A percentile compares a stretch with the other conserved stretches of the same genome.
phyloP scores from a whole-genome alignment of 2,888 invertebrate genomes.

The Euproctis similis region DNA sequence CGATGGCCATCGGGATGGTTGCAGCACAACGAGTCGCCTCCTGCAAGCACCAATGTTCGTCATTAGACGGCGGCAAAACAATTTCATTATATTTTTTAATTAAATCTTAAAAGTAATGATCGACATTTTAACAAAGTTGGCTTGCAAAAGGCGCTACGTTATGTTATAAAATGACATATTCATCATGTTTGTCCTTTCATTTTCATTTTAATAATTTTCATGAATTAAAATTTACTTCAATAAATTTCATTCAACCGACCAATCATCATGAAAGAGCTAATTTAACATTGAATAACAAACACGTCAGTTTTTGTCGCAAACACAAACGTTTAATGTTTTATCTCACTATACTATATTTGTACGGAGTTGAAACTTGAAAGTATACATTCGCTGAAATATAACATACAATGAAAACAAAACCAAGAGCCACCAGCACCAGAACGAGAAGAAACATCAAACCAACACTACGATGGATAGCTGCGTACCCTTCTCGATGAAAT shows the following conservation, averaged over 20 bases:
- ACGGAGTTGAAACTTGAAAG: no score
- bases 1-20: conserved; percentile 52
- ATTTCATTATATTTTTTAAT: no score
- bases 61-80: conserved; percentile 17
- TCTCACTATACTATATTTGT: no score
- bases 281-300: no score
- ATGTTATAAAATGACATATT: neutral
- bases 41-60: conserved; percentile 61
- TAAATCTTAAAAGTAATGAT: conserved; percentile 4
- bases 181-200: no score
- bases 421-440: neutral
- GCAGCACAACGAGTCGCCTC: conserved; percentile 56
- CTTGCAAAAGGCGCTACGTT: conserved; percentile 66
- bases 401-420: neutral
- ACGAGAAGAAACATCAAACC: conserved; percentile 4
- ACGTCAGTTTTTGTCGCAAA: no score
- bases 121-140: conserved; percentile 38
- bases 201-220: no score
- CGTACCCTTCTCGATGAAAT: conserved; percentile 47
- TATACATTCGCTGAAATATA: no score
- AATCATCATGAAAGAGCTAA: no score
- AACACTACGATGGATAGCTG: conserved; percentile 3
- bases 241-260: no score
- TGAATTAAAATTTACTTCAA: no score
- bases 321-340: no score